Evolutionary conservation across 2,888 invertebrate genomes (phyloP), one percentile per base, ranked within the genome.

Genomic region (Stenichneumon culpator): DNA sequence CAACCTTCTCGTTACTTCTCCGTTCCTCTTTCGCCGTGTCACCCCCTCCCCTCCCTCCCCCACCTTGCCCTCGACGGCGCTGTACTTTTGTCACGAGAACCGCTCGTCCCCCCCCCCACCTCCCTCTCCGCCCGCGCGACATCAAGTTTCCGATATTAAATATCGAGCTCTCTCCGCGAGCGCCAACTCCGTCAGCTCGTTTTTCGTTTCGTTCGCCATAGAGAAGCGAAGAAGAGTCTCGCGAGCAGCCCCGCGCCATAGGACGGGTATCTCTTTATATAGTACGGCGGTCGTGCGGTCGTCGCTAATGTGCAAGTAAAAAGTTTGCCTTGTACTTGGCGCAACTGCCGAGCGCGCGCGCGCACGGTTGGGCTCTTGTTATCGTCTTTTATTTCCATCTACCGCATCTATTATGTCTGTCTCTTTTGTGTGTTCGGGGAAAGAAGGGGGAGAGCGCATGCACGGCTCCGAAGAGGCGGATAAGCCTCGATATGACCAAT

Each of bases 41-140:
- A 19, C 25, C 39, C 22, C 54, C 32, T 73, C 74, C 82, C 74
- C 47, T 72, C 77, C 39, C 39, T 0, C 39, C 39, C 11, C 39
- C 39, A 39, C 39, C 47, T 67, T 68, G 54, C 86, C 79, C 87
- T 72, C 86, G 84, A 84, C 83, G 87, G 83, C 90, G 89, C 89
- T 92, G 89, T 90, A 90, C 90, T 91, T 92, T 92, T 92, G 91
- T 92, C 92, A 92, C 91, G 92, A 90, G 85, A 92, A 89, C 89
- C 32, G 54, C 84, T 86, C 83, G 81, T 85, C 82, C 86, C 78
- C 83, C 39, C 9, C 39, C 39, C 39, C 39, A 0, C 11, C 39
- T 2, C 1, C 39, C 39, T 11, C 11, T 0, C 11, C 39, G 11
- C 79, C 44, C 11, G 3, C 14, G 44, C 78, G 80, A 69, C 83